Evolutionary conservation across 2,888 invertebrate species (phyloP).

Genomic region (Pseudococcus jackbeardsleyi): DNA sequence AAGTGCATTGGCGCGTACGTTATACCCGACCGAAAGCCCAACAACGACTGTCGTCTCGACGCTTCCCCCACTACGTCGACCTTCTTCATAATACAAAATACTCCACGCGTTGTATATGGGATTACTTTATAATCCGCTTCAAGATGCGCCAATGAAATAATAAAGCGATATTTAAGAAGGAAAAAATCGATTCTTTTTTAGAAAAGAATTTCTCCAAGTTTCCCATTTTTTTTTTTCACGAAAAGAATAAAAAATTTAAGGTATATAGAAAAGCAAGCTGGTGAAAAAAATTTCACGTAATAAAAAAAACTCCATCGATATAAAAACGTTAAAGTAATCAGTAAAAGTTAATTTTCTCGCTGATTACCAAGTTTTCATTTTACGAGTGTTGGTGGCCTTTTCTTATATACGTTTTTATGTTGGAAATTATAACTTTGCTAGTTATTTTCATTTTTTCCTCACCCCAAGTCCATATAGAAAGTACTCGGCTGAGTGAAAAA

Average conservation of each 20-base stretch:
- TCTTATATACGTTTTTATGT: not conserved
- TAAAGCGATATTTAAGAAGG: not conserved
- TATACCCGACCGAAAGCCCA: not conserved
- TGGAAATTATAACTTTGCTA: not conserved
- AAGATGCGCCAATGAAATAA: not conserved
- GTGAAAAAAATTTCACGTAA: not conserved
- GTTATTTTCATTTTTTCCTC: slow-evolving; percentile 10
- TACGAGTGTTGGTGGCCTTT: not conserved
- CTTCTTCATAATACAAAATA: not conserved
- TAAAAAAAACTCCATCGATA: slow-evolving; percentile 12
- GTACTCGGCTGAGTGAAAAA: not conserved
- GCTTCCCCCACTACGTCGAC: not conserved
- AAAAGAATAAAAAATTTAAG: not conserved
- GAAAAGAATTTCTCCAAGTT: not conserved
- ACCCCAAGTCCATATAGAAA: too few species aligned
- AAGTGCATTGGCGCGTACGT: not conserved
- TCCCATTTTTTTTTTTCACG: not conserved
- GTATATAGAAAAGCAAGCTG: not conserved
- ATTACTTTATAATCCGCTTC: not conserved
- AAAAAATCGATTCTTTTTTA: not conserved
- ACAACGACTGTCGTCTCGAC: not conserved
- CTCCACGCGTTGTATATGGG: not conserved
- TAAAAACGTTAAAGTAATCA: not conserved
- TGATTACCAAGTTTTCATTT: not conserved
- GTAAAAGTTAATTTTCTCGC: slow-evolving; percentile 1